These are phyloP conservation scores for Eulemur rufifrons DNA, from an alignment of 2,113 vertebrate species.

Conservation along the genomic window DNA sequence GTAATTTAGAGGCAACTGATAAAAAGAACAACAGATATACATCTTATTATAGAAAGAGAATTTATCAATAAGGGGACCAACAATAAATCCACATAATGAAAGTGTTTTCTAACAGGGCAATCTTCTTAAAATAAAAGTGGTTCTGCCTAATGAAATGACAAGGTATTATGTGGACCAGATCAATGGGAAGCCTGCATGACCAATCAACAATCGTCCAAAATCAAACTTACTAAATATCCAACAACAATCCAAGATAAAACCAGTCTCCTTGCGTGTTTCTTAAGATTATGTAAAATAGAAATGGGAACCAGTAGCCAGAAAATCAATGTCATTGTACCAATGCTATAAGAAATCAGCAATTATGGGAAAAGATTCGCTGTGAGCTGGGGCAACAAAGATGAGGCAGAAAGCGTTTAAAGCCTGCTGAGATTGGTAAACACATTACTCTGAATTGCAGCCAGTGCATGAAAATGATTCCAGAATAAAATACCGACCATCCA, in stretches of 20 bases:
- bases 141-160: slow-evolving; percentile 35
- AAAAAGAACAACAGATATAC: neutral
- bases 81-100: slow-evolving; percentile 39
- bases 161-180: slow-evolving; percentile 31
- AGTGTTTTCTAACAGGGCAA: neutral
- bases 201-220: neutral
- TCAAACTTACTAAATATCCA: neutral
- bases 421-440: neutral
- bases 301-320: slow-evolving; percentile 7
- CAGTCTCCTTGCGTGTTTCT: neutral
- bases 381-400: neutral
- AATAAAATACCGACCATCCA: neutral
- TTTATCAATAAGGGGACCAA: slow-evolving; percentile 19
- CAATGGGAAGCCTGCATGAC: neutral
- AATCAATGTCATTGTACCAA: neutral
- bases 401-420: neutral
- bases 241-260: neutral
- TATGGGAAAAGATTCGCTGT: neutral
- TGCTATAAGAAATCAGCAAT: slow-evolving; percentile 12
- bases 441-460: neutral
- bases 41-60: slow-evolving; percentile 55
- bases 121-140: slow-evolving; percentile 40
- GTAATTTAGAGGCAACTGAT: neutral
- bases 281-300: neutral
- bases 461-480: neutral